Percentiles rank a stretch among this genome's conserved stretches.
phyloP scores from a whole-genome alignment of 2,888 invertebrate genomes.

The Apotomis capreana region DNA sequence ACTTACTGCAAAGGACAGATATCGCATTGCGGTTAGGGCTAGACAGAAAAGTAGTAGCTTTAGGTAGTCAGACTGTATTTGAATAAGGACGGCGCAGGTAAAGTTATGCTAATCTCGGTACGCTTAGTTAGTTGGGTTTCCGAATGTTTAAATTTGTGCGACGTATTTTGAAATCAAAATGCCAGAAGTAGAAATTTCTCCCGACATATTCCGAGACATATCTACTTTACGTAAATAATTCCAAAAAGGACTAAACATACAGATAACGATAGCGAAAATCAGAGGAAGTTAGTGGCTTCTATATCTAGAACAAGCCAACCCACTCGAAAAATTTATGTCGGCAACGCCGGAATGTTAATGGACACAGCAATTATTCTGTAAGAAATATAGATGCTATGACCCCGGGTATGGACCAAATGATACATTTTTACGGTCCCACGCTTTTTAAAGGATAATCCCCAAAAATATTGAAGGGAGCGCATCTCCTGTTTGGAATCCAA shows the following conservation, averaged over 20 bases:
- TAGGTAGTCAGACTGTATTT: constrained; percentile 1
- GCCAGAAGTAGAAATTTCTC: not conserved
- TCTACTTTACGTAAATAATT: no score
- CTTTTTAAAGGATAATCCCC: not conserved
- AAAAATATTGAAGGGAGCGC: not conserved
- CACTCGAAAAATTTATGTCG: constrained; percentile 66
- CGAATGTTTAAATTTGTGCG: not conserved
- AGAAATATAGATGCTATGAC: constrained; percentile 54
- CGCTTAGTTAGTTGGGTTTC: constrained; percentile 19
- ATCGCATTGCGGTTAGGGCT: constrained; percentile 6
- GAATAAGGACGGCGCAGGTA: not conserved
- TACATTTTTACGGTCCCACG: constrained; percentile 12
- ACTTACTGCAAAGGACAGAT: constrained; percentile 27
- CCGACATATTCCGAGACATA: no score
- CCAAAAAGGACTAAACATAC: no score
- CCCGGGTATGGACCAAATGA: constrained; percentile 58
- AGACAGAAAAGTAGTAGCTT: not conserved
- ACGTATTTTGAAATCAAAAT: not conserved
- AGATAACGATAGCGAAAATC: not conserved
- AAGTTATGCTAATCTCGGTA: constrained; percentile 17
- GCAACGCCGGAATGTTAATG: constrained; percentile 71
- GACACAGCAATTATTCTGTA: constrained; percentile 65
- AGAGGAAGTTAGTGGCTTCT: constrained; percentile 55
- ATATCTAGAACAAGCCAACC: constrained; percentile 55
- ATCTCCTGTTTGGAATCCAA: not conserved